These are phyloP conservation scores for Cheilosia vernalis DNA, from an alignment of 2,888 invertebrate genomes.

Conservation along the genomic window DNA sequence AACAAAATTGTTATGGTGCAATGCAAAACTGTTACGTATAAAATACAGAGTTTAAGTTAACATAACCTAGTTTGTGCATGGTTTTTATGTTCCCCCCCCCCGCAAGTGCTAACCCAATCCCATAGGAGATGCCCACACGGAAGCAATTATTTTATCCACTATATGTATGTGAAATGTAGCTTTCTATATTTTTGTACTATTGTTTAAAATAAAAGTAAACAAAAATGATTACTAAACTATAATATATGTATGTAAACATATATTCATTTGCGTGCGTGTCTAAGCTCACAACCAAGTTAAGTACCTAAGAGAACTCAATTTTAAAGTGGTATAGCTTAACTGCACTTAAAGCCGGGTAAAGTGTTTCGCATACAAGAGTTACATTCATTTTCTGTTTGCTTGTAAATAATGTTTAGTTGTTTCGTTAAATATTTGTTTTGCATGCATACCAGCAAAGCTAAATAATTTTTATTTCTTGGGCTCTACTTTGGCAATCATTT, in stretches of 20 bases:
- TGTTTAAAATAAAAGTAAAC: conserved; percentile 40
- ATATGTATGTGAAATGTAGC: conserved; percentile 52
- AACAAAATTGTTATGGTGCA: conserved; percentile 56
- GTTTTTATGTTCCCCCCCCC: not conserved
- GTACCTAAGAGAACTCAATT: conserved; percentile 25
- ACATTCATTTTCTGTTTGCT: conserved; percentile 49
- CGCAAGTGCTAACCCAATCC: conserved; percentile 19
- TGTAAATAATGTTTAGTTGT: conserved; percentile 67
- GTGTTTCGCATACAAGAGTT: conserved; percentile 52
- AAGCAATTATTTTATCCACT: conserved; percentile 41
- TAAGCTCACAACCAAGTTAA: conserved; percentile 58
- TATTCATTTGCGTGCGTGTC: not conserved
- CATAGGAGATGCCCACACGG: conserved; percentile 44
- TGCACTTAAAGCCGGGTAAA: conserved; percentile 21
- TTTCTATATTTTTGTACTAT: conserved; percentile 67
- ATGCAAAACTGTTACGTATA: conserved; percentile 42
- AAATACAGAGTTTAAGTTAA: conserved; percentile 36
- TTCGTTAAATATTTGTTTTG: conserved; percentile 59
- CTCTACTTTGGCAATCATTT: conserved; percentile 57
- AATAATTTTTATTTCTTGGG: conserved; percentile 29
- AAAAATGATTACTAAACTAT: conserved; percentile 7
- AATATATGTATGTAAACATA: not conserved
- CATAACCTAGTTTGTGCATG: conserved; percentile 19
- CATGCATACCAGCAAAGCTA: conserved; percentile 60
- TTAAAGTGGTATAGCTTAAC: not conserved